Evolutionary conservation across 2,113 vertebrate species (phyloP).

Genomic region (Marmota monax): DNA sequence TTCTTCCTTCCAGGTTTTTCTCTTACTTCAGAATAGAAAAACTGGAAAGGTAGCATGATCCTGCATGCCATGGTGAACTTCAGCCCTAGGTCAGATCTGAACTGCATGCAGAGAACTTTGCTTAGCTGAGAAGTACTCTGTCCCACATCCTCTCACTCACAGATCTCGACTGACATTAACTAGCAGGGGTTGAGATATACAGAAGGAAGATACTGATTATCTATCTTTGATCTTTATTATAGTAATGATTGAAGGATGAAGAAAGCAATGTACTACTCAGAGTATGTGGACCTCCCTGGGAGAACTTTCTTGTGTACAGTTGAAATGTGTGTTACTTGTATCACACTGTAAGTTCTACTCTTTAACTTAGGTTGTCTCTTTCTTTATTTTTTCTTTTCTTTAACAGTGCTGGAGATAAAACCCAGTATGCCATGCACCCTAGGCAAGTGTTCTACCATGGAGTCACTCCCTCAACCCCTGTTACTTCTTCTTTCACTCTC

Average conservation of each 20-base stretch:
- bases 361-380: not conserved
- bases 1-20: not conserved
- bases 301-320: not conserved
- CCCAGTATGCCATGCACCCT: not conserved
- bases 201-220: not conserved
- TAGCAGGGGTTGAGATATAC: not conserved
- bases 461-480: not conserved
- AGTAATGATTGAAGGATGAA: not conserved
- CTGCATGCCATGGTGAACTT: not conserved
- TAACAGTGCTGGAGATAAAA: not conserved
- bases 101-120: not conserved
- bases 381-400: not conserved
- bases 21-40: not conserved
- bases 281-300: not conserved
- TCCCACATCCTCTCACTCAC: not conserved
- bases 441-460: not conserved
- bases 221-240: not conserved
- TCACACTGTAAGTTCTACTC: not conserved
- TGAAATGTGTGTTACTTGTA: not conserved
- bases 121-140: not conserved
- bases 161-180: too few relatives aligned
- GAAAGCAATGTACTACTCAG: not conserved
- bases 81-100: not conserved
- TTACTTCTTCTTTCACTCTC: not conserved
- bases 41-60: not conserved